These are phyloP conservation scores for Silvanus unidentatus DNA, from an alignment of 2,888 invertebrate genomes.

Conservation along the genomic window DNA sequence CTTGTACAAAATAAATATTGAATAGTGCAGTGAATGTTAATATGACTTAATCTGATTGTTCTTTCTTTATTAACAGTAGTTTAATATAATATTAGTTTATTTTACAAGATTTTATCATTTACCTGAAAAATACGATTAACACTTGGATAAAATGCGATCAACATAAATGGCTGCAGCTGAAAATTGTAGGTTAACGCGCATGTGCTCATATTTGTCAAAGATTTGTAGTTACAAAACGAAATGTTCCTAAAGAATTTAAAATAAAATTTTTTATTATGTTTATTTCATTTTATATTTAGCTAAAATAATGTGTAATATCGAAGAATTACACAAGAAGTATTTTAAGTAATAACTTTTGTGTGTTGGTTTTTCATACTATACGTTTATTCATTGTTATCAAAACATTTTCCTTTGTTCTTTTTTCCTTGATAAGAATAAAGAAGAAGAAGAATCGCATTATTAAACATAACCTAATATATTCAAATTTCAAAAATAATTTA, in stretches of 20 bases:
- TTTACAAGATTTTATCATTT: constrained; percentile 19
- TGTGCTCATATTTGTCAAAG: constrained; percentile 31
- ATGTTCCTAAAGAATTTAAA: neutral
- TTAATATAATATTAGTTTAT: neutral
- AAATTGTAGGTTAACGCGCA: constrained; percentile 45
- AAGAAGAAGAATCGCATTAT: too few species aligned
- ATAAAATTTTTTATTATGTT: too few species aligned
- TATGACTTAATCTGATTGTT: constrained; percentile 2
- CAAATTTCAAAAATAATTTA: too few species aligned
- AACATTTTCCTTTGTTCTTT: too few species aligned
- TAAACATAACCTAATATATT: too few species aligned
- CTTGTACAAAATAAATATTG: constrained; percentile 12
- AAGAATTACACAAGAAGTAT: too few species aligned
- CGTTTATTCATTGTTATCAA: too few species aligned
- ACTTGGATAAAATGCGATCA: constrained; percentile 45
- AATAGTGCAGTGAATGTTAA: constrained; percentile 2
- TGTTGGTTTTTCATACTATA: too few species aligned
- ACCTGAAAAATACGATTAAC: constrained; percentile 43
- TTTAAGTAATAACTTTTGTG: too few species aligned
- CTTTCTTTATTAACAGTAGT: neutral
- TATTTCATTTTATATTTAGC: too few species aligned
- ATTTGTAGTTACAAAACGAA: neutral
- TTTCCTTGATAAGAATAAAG: too few species aligned
- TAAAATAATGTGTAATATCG: too few species aligned
- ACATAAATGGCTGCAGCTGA: constrained; percentile 49